A percentile compares a stretch with the other conserved stretches of the same genome.
phyloP scores from a whole-genome alignment of 92 coral and sea anemone genomes.

The Galaxea fascicularis region DNA sequence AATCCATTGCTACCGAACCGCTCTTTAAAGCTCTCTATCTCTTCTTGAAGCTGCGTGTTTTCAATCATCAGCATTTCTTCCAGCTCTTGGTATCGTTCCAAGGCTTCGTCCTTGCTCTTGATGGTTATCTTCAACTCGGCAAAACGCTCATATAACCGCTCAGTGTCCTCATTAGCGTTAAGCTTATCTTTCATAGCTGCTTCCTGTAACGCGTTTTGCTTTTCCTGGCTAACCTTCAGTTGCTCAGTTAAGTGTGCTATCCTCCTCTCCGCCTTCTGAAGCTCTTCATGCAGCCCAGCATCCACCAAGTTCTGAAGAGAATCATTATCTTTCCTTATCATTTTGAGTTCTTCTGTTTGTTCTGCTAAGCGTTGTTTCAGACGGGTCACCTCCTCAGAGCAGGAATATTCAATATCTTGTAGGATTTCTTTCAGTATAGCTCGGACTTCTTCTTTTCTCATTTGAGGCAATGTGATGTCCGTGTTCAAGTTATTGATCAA shows the following conservation, averaged over 20 bases:
- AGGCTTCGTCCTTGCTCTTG: slow-evolving; percentile 28
- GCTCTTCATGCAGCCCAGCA: slow-evolving; percentile 22
- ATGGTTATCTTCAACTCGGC: slow-evolving; percentile 12
- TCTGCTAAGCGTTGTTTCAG: slow-evolving; percentile 12
- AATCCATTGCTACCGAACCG: slow-evolving; percentile 15
- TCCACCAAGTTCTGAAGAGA: slow-evolving; percentile 20
- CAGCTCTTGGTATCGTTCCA: slow-evolving; percentile 18
- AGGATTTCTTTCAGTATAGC: slow-evolving; percentile 30
- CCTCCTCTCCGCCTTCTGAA: slow-evolving; percentile 35
- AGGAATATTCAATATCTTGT: slow-evolving; percentile 13
- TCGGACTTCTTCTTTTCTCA: slow-evolving; percentile 41
- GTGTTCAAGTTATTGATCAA: slow-evolving; percentile 19
- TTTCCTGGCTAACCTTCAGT: slow-evolving; percentile 32
- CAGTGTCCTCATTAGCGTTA: slow-evolving; percentile 4
- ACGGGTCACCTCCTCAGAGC: not conserved
- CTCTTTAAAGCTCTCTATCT: slow-evolving; percentile 13
- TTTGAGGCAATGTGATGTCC: slow-evolving; percentile 21
- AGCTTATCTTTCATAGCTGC: slow-evolving; percentile 12
- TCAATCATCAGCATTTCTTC: slow-evolving; percentile 37
- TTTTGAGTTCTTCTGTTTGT: slow-evolving; percentile 2
- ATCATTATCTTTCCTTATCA: slow-evolving; percentile 2
- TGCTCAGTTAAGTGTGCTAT: slow-evolving; percentile 8
- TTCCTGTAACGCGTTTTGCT: slow-evolving; percentile 18
- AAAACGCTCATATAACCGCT: slow-evolving; percentile 27
- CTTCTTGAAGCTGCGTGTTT: slow-evolving; percentile 24